Evolutionary conservation across 2,888 invertebrate genomes (phyloP), one percentile per base, ranked within the genome.

Genomic region (Leptothorax acervorum): DNA sequence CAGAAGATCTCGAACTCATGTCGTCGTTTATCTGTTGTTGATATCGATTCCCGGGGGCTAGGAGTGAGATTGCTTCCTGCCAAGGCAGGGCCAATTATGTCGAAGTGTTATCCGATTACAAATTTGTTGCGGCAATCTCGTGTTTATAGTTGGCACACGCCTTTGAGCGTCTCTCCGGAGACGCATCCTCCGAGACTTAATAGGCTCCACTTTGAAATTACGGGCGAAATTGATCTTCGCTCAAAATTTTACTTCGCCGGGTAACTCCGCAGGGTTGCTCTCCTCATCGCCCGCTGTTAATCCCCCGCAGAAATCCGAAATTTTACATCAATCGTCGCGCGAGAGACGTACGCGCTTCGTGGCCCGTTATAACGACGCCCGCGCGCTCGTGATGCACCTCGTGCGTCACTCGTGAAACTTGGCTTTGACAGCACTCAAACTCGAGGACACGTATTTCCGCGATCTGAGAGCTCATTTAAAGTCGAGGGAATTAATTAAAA

Each of bases 151-250:
- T 66, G 28, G 71, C 73, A 28, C 85, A 62, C 85, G 88, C 89
- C 91, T 92, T 91, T 92, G 92, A 92, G 90, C 87, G 84, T 88
- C 91, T 90, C 79, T 48, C 88, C 85, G 88, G 89, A 90, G 91
- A 90, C 90, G 90, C 90, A 85, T 85, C 90, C 90, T 87, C 85
- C 83, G 90, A 90, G 92, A 93, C 92, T 92, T 92, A 91, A 93
- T 93, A 91, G 92, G 92, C 90, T 92, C 89, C 92, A 90, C 92
- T 93, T 92, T 92, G 91, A 91, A 93, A 92, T 92, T 90, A 89
- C 85, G 73, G 35, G 66, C 86, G 85, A 91, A 92, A 92, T 92
- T 90, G 90, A 91, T 92, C 91, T 87, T 83, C 86, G 63, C 79
- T 48, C 82, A 78, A 89, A 91, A 86, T 91, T 91, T 90, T 87